Evolutionary conservation across 2,113 vertebrate species (phyloP).

Genomic region (Heteronetta atricapilla): DNA sequence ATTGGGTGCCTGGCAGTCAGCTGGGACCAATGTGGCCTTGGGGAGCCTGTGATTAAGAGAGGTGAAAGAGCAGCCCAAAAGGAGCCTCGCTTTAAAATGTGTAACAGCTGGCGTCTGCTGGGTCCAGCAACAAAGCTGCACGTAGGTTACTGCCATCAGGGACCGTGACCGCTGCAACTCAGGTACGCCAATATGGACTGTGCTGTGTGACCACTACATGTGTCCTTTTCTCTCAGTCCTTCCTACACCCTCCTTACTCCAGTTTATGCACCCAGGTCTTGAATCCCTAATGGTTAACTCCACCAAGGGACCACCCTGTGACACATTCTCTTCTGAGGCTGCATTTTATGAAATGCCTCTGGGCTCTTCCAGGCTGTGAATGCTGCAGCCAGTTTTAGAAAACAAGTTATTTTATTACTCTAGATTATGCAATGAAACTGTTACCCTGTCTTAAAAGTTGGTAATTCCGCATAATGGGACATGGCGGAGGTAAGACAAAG

Average conservation of each 20-base stretch:
- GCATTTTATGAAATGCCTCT: neutral
- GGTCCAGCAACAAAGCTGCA: neutral
- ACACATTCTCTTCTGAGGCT: neutral
- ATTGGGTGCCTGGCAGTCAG: neutral
- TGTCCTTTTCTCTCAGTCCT: neutral
- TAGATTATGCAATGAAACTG: neutral
- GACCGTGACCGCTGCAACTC: fast-evolving
- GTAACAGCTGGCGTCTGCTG: neutral
- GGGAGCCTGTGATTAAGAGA: neutral
- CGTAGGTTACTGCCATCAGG: neutral
- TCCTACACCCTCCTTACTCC: neutral
- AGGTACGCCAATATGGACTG: neutral
- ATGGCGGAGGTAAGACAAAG: neutral
- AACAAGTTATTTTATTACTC: neutral
- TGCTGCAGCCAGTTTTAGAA: neutral
- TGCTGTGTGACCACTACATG: neutral
- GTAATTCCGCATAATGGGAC: neutral
- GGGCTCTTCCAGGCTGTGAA: neutral
- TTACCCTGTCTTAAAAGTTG: fast-evolving
- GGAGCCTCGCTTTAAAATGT: neutral
- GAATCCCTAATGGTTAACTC: neutral
- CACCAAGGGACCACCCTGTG: neutral
- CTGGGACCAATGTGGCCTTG: neutral
- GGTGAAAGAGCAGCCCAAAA: neutral
- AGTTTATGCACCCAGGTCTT: neutral